Percentiles rank a stretch among this genome's conserved stretches.
These are phyloP conservation scores for Coelogynopora nodosa DNA, from an alignment of 2,888 invertebrate species.

Conservation along the genomic window DNA sequence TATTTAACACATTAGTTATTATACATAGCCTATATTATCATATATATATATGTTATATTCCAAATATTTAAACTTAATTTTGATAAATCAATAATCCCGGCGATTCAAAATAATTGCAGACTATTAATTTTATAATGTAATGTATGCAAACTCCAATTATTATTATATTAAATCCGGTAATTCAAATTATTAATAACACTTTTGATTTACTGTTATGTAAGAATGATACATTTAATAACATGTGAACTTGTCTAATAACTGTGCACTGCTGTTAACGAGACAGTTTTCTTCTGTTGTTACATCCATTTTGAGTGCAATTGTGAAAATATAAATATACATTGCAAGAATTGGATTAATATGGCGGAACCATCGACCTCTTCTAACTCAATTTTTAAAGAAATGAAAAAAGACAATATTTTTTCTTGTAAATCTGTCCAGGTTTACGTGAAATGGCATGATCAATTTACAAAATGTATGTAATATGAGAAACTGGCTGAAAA, in stretches of 20 bases:
- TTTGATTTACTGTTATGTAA: background rate
- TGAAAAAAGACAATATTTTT: background rate
- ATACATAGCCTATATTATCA: no score
- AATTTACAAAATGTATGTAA: constrained; percentile 1
- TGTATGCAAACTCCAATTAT: no score
- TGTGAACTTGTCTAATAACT: no score
- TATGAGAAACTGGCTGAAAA: constrained; percentile 11
- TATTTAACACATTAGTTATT: no score
- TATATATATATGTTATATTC: no score
- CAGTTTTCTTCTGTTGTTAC: background rate
- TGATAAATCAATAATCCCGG: no score
- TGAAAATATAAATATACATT: background rate
- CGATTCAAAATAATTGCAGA: no score
- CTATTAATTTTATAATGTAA: no score
- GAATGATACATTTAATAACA: background rate
- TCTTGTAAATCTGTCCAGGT: background rate
- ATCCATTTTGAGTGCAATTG: background rate
- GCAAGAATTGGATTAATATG: background rate
- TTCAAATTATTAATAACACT: background rate
- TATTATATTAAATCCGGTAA: no score
- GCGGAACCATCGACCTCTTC: constrained; percentile 12
- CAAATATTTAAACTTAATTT: no score
- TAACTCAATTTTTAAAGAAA: constrained; percentile 7
- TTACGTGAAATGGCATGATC: background rate
- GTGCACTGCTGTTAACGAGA: background rate